Evolutionary conservation across 1,140 invertebrate species (phyloP).

Genomic region (Zophobas morio): DNA sequence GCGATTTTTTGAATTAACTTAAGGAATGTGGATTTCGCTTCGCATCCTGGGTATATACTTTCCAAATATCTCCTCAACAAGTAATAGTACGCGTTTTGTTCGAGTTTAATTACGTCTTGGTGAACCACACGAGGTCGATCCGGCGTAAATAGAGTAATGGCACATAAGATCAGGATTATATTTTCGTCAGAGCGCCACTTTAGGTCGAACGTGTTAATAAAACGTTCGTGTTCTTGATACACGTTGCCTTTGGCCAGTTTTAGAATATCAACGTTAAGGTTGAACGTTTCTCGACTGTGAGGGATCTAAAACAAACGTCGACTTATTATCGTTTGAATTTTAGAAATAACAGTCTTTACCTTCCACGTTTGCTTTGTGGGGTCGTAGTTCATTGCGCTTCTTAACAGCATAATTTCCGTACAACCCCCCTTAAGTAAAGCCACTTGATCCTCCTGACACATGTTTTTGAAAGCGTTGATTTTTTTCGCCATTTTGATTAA

Average conservation of each 20-base stretch:
- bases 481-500: constrained; percentile 95
- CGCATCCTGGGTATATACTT: constrained; percentile 85
- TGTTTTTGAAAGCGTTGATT: constrained; percentile 88
- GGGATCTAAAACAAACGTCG: constrained; percentile 74
- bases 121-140: constrained; percentile 85
- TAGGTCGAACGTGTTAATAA: constrained; percentile 85
- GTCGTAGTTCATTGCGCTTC: constrained; percentile 91
- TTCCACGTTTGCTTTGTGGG: constrained; percentile 88
- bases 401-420: constrained; percentile 93
- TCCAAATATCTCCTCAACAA: constrained; percentile 89
- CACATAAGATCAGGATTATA: constrained; percentile 90
- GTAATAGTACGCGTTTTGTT: constrained; percentile 95
- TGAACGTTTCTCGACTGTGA: constrained; percentile 79
- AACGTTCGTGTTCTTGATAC: constrained; percentile 87
- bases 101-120: constrained; percentile 86
- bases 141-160: constrained; percentile 91
- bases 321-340: background rate
- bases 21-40: constrained; percentile 87
- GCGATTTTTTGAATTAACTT: constrained; percentile 90
- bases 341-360: constrained; percentile 67
- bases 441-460: constrained; percentile 93
- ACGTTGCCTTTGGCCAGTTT: constrained; percentile 90
- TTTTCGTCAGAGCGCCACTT: constrained; percentile 88
- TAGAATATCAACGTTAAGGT: constrained; percentile 87
- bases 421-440: constrained; percentile 90